Conservation (phyloP, 2,797 vertebrate genomes). For the Protonibea diacanthus region DNA sequence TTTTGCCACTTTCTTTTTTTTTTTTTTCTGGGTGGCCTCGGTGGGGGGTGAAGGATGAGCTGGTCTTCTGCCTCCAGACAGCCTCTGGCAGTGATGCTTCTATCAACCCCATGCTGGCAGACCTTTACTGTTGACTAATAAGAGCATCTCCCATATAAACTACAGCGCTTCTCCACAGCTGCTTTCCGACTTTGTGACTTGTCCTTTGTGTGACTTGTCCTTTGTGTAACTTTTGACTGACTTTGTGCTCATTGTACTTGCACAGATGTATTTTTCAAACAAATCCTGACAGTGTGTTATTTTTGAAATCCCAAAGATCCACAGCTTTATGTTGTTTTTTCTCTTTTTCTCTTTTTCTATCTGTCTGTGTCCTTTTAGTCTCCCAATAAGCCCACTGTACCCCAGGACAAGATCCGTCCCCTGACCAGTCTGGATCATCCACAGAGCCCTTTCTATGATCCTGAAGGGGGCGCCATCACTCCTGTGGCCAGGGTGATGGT, state of each 20-base stretch:
- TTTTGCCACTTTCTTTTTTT: constrained; percentile 5
- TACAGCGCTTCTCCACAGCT: constrained; percentile 49
- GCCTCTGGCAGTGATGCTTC: constrained; percentile 71
- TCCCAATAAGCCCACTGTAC: constrained; percentile 91
- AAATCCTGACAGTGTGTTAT: constrained; percentile 36
- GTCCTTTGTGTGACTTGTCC: constrained; percentile 54
- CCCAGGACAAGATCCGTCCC: constrained; percentile 97
- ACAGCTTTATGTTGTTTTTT: background rate
- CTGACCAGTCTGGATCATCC: constrained; percentile 97
- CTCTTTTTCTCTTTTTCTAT: background rate
- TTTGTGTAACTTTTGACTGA: constrained; percentile 66
- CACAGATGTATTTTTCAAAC: constrained; percentile 46
- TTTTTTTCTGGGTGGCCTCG: constrained; percentile 51
- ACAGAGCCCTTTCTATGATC: constrained; percentile 98
- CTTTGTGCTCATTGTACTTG: constrained; percentile 50
- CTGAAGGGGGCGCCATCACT: constrained; percentile 96
- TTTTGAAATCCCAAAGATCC: constrained; percentile 48
- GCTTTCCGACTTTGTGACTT: constrained; percentile 62
- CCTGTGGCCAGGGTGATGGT: constrained; percentile 94
- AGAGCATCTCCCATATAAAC: constrained; percentile 64
- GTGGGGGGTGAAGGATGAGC: constrained; percentile 68
- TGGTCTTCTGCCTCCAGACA: constrained; percentile 67
- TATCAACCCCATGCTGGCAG: constrained; percentile 77
- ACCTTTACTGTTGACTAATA: constrained; percentile 79
- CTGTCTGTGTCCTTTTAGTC: constrained; percentile 84